phyloP scores from a whole-genome alignment of 2,113 vertebrate genomes.

The Rhineura floridana region DNA sequence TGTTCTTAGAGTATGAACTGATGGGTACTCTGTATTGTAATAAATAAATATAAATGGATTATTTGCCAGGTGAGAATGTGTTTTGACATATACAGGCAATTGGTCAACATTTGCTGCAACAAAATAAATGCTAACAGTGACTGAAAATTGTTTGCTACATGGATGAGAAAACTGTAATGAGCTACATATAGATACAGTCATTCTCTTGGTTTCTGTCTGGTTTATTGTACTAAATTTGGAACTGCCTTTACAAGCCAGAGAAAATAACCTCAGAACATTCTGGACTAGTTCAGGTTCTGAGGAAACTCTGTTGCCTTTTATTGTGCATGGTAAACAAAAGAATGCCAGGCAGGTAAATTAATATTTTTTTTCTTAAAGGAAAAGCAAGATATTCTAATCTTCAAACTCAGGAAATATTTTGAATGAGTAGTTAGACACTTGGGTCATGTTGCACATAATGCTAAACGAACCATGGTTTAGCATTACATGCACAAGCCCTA shows the following conservation, averaged over 20 bases:
- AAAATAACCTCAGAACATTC: neutral
- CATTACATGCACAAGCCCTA: too few species aligned
- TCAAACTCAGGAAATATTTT: neutral
- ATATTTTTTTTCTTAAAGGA: too few species aligned
- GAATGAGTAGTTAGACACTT: neutral
- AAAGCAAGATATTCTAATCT: neutral
- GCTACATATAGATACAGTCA: neutral
- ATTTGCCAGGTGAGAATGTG: neutral
- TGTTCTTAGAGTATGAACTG: neutral
- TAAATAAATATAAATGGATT: neutral
- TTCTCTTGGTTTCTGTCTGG: conserved; percentile 14
- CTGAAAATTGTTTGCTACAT: neutral
- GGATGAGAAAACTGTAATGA: neutral
- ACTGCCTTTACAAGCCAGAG: neutral
- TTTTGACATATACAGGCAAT: conserved; percentile 16
- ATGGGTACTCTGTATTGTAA: neutral
- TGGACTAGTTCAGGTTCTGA: neutral
- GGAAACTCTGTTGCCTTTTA: neutral
- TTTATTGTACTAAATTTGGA: neutral
- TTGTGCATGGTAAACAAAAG: neutral
- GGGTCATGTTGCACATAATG: too few species aligned
- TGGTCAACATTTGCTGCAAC: accelerated
- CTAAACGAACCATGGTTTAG: too few species aligned
- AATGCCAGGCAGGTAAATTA: neutral
- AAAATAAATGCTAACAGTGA: conserved; percentile 6